These are phyloP conservation scores for Heteractis magnifica DNA, from an alignment of 92 coral and sea anemone genomes.

Conservation along the genomic window DNA sequence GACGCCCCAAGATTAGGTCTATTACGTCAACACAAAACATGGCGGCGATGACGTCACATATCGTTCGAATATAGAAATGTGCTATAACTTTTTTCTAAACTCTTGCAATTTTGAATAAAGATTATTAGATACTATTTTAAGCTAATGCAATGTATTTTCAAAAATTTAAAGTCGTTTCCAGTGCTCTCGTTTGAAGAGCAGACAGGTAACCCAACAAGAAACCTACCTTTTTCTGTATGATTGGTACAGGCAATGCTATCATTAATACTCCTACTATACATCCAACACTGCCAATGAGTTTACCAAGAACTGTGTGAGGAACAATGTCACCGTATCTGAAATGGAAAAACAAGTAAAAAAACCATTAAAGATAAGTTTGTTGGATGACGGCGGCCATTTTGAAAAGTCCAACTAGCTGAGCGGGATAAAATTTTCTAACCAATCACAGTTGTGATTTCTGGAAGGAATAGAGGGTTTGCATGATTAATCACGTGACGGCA, in stretches of 20 bases:
- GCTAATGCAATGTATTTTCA: background rate
- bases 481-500: no score
- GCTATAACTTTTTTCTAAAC: background rate
- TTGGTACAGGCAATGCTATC: constrained; percentile 94
- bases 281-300: constrained; percentile 86
- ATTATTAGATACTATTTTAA: background rate
- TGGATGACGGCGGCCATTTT: no score
- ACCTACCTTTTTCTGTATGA: constrained; percentile 94
- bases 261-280: constrained; percentile 88
- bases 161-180: background rate
- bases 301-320: constrained; percentile 76
- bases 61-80: no score
- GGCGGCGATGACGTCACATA: background rate
- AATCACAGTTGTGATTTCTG: no score
- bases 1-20: background rate
- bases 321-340: constrained; percentile 91
- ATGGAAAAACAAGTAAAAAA: background rate
- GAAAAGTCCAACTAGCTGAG: no score
- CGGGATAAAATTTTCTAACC: no score
- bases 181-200: background rate
- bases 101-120: background rate
- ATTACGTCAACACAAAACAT: background rate
- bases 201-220: background rate
- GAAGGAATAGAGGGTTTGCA: no score
- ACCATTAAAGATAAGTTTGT: background rate